Percentiles rank a stretch among this genome's conserved stretches.
These are phyloP conservation scores for Drosophila hawaiiensis DNA, from an alignment of 2,888 invertebrate genomes.

Conservation along the genomic window DNA sequence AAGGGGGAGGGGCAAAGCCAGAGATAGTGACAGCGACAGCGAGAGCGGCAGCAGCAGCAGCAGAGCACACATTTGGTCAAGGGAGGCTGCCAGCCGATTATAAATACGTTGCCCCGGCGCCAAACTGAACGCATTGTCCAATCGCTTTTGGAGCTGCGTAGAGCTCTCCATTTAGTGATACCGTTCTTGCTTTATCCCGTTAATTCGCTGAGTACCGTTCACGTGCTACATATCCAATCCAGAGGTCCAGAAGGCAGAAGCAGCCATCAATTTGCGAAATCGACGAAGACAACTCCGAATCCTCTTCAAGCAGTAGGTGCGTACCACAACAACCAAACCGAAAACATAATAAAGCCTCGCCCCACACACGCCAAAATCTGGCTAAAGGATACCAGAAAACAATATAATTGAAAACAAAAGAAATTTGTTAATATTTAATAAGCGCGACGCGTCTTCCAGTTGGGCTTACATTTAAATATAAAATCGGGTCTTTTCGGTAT, in stretches of 20 bases:
- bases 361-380: slow-evolving; percentile 13
- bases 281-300: slow-evolving; percentile 87
- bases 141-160: slow-evolving; percentile 77
- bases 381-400: slow-evolving; percentile 12
- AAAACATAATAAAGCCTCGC: neutral
- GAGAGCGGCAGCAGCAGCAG: neutral
- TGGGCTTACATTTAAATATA: slow-evolving; percentile 9
- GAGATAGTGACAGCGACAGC: neutral
- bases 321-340: slow-evolving; percentile 35
- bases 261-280: slow-evolving; percentile 93
- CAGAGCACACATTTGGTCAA: slow-evolving; percentile 29
- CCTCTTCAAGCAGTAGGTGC: slow-evolving; percentile 52
- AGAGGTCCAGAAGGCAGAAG: slow-evolving; percentile 82
- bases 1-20: neutral
- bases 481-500: neutral
- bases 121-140: slow-evolving; percentile 76
- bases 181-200: slow-evolving; percentile 22
- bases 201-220: slow-evolving; percentile 52
- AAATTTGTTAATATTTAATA: slow-evolving; percentile 3
- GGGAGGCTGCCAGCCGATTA: slow-evolving; percentile 53
- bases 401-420: neutral
- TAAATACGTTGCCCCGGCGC: slow-evolving; percentile 64
- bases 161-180: slow-evolving; percentile 77
- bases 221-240: slow-evolving; percentile 41
- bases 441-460: slow-evolving; percentile 41